Evolutionary conservation across 1,140 invertebrate species (phyloP).

Genomic region (Tribolium madens): DNA sequence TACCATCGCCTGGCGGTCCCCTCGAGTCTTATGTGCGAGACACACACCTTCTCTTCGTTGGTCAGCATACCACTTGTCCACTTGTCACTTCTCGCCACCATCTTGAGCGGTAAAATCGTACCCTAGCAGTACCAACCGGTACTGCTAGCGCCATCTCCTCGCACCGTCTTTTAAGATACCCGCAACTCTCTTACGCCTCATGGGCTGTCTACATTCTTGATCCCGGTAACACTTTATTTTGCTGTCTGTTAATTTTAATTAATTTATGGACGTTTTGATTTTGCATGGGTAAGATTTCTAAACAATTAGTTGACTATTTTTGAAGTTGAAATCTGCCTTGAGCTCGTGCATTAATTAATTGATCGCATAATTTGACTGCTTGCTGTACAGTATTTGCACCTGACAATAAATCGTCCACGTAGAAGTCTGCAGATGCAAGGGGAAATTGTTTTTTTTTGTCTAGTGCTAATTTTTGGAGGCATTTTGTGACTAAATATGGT

Average conservation of each 20-base stretch:
- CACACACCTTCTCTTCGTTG: too few species aligned
- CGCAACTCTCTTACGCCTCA: too few species aligned
- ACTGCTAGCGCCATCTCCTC: too few species aligned
- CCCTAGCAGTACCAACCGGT: too few species aligned
- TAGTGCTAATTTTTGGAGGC: constrained; percentile 58
- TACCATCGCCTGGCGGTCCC: too few species aligned
- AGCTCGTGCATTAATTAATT: constrained; percentile 26
- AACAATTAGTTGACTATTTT: constrained; percentile 51
- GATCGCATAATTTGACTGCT: background rate
- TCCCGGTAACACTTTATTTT: too few species aligned
- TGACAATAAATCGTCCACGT: constrained; percentile 67
- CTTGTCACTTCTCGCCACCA: too few species aligned
- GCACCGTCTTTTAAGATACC: too few species aligned
- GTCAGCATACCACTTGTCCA: too few species aligned
- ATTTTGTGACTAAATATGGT: constrained; percentile 63
- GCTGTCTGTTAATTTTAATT: constrained; percentile 32
- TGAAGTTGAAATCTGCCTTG: constrained; percentile 45
- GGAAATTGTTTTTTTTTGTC: constrained; percentile 55
- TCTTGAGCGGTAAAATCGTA: too few species aligned
- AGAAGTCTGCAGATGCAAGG: constrained; percentile 61
- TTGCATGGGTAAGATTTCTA: background rate
- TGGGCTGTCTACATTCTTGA: too few species aligned
- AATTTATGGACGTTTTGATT: background rate
- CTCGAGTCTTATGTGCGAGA: too few species aligned
- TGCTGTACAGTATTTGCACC: constrained; percentile 53